Evolutionary conservation across 1,140 invertebrate species (phyloP).

Genomic region (Camponotus floridanus): DNA sequence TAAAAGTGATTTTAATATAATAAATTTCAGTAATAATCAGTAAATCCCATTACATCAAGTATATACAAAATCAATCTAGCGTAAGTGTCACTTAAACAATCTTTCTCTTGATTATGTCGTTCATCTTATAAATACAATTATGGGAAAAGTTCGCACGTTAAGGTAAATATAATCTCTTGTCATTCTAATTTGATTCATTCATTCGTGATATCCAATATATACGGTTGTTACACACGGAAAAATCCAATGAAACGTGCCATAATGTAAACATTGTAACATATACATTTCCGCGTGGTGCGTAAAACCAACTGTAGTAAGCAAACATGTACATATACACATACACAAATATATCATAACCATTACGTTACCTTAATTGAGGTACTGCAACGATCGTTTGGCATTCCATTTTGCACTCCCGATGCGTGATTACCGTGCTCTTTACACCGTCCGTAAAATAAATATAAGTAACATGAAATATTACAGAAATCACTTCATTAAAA

Average conservation of each 20-base stretch:
- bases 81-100: background rate
- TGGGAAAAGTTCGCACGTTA: constrained; percentile 5
- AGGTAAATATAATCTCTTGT: constrained; percentile 7
- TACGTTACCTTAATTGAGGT: constrained; percentile 54
- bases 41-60: background rate
- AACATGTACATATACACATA: background rate
- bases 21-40: background rate
- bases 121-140: background rate
- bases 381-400: constrained; percentile 39
- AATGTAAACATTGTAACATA: constrained; percentile 3
- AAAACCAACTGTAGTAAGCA: constrained; percentile 42
- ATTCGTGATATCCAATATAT: background rate
- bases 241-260: background rate
- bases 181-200: background rate
- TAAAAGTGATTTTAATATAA: background rate
- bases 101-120: background rate
- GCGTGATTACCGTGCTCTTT: constrained; percentile 13
- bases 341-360: constrained; percentile 41
- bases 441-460: constrained; percentile 22
- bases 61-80: background rate
- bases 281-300: background rate
- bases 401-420: constrained; percentile 21
- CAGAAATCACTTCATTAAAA: constrained; percentile 35
- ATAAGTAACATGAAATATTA: constrained; percentile 16
- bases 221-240: constrained; percentile 1